A percentile compares a stretch with the other conserved stretches of the same genome.
Conservation (phyloP, 2,113 vertebrate genomes). For the Nyctereutes procyonoides region DNA sequence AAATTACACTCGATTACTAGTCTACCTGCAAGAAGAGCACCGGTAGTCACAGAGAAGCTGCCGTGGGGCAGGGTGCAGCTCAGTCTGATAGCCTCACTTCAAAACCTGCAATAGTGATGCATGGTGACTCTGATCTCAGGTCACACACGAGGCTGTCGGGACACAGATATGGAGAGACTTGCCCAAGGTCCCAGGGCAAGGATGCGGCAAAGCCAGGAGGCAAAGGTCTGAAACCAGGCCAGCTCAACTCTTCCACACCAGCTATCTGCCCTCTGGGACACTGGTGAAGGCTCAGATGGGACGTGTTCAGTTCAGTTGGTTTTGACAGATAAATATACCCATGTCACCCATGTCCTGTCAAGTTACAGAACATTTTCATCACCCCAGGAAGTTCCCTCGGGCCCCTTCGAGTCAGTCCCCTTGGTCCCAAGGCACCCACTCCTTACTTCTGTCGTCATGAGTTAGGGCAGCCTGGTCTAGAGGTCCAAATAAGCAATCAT, state of each 20-base stretch:
- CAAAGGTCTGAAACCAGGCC: background rate
- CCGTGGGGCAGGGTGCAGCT: background rate
- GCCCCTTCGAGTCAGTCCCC: background rate
- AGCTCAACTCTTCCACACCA: no score
- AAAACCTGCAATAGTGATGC: rapidly evolving
- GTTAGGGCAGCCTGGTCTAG: background rate
- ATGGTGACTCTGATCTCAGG: rapidly evolving
- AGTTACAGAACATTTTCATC: no score
- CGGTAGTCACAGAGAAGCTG: rapidly evolving
- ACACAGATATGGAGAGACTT: rapidly evolving
- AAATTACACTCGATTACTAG: background rate
- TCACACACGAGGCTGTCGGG: rapidly evolving
- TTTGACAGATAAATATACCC: rapidly evolving
- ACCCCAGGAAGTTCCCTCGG: background rate
- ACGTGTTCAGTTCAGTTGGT: rapidly evolving
- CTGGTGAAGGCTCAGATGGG: no score
- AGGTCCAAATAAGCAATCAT: rapidly evolving
- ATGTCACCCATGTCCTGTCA: background rate
- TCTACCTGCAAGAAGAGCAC: background rate
- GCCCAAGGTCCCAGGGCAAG: background rate
- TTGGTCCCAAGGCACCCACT: background rate
- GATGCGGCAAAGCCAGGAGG: background rate
- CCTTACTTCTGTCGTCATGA: background rate
- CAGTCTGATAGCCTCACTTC: background rate
- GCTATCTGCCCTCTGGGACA: background rate